Evolutionary conservation across 2,797 vertebrate species (phyloP).

Genomic region (Pipistrellus pipistrellus): DNA sequence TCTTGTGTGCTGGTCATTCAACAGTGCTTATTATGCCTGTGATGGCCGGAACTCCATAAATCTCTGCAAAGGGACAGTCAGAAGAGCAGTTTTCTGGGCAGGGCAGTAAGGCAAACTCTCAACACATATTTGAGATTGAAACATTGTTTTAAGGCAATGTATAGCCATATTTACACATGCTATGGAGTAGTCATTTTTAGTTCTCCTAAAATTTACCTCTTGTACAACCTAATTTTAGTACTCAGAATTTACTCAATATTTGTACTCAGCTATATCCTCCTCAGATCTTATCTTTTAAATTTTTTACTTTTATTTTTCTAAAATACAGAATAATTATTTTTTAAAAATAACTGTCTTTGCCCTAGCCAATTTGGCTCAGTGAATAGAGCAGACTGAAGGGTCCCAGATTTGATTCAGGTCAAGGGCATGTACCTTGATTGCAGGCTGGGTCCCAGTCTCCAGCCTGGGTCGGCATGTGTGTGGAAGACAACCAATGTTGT

Average conservation of each 20-base stretch:
- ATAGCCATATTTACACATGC: neutral
- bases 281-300: neutral
- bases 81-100: neutral
- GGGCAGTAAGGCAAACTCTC: neutral
- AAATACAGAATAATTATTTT: slow-evolving; percentile 1
- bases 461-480: neutral
- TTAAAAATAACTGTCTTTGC: neutral
- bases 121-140: neutral
- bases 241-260: slow-evolving; percentile 32
- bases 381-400: neutral
- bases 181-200: neutral
- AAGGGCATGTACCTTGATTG: neutral
- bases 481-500: neutral
- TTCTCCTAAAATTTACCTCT: neutral
- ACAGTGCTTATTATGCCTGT: neutral
- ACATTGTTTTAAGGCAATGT: neutral
- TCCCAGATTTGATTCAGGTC: neutral
- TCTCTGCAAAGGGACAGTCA: neutral
- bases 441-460: no score
- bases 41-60: neutral
- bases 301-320: neutral
- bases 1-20: slow-evolving; percentile 4
- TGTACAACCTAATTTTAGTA: neutral
- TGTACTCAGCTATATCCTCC: neutral
- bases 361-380: neutral